A percentile compares a stretch with the other conserved stretches of the same genome.
phyloP scores from a whole-genome alignment of 2,113 vertebrate genomes.

The Mola mola region DNA sequence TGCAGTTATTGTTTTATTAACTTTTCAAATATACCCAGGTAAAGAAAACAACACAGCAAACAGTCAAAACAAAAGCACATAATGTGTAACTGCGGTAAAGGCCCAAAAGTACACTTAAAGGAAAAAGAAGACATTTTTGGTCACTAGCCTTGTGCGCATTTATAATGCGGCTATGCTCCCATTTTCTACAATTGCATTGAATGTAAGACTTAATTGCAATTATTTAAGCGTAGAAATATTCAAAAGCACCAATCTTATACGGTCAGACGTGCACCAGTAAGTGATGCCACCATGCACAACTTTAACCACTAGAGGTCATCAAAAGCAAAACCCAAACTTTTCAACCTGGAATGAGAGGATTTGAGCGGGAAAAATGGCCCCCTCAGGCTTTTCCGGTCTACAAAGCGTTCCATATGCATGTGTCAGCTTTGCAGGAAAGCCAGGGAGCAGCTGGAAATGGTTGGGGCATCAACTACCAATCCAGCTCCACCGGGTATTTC shows the following conservation, averaged over 20 bases:
- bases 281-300: not conserved
- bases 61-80: not conserved
- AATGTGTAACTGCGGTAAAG: too few species aligned
- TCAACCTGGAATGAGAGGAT: too few species aligned
- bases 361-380: too few species aligned
- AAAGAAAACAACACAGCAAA: not conserved
- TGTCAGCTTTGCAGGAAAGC: not conserved
- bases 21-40: not conserved
- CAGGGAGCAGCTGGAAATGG: not conserved
- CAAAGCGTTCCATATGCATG: too few species aligned
- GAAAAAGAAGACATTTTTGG: constrained; percentile 48
- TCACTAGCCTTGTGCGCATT: constrained; percentile 23
- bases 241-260: not conserved
- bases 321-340: too few species aligned
- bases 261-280: not conserved
- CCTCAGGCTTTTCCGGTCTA: too few species aligned
- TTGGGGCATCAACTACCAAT: constrained; percentile 83
- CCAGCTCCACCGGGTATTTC: constrained; percentile 93
- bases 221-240: too few species aligned
- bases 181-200: too few species aligned
- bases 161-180: too few species aligned
- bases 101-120: constrained; percentile 4
- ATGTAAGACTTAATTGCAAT: too few species aligned
- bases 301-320: constrained; percentile 1
- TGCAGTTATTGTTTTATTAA: constrained; percentile 42